Base-by-base conservation (phyloP, 23 tunicate genomes). In the Aplidium turbinatum region DNA sequence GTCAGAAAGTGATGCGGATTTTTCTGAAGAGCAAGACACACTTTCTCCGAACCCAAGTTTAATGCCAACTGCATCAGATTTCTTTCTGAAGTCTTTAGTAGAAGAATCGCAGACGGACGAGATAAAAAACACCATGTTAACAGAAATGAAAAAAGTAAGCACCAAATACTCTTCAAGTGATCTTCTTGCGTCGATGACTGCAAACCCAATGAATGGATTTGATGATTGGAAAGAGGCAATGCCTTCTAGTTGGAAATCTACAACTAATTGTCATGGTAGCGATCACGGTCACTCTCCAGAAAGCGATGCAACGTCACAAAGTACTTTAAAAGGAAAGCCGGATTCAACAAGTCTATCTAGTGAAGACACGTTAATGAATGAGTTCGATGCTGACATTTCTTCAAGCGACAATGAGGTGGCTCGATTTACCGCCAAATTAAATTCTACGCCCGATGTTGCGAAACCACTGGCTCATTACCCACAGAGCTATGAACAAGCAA, bases 91-190 rank as follows among this genome's bases (percentile, higher is more conserved):
- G 28, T 72, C 77, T 29, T 36, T 72, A 27, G 2, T 72, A 23
- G 60, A 72, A n/a, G n/a, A n/a, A n/a, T 4, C 21, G n/a, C 60
- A 53, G 60, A 53, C 38, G 7, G 11, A 60, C 36, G 79, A 66
- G 31, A 85, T 85, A 18, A 76, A 63, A 47, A 46, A 23, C 24
- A 85, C 91, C 21, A 77, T 85, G 72, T 38, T 85, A 0, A 47
- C 51, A 21, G 91, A 73, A 47, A 85, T 85, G 91, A 48, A 57
- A 54, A 63, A 65, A 68, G 70, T 85, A 46, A 68, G 83, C 25
- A 53, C 39, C 3, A 77, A 77, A 34, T 85, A 85, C 29, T 27
- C 57, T 24, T 25, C 28, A 6, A 9, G n/a, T 27, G 6, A 35
- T 7, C 19, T 29, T 26, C 35, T 4, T 25, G 35, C 34, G 5